Evolutionary conservation across 2,888 invertebrate genomes (phyloP), one percentile per base, ranked within the genome.

Genomic region (Nesidiocoris tenuis): DNA sequence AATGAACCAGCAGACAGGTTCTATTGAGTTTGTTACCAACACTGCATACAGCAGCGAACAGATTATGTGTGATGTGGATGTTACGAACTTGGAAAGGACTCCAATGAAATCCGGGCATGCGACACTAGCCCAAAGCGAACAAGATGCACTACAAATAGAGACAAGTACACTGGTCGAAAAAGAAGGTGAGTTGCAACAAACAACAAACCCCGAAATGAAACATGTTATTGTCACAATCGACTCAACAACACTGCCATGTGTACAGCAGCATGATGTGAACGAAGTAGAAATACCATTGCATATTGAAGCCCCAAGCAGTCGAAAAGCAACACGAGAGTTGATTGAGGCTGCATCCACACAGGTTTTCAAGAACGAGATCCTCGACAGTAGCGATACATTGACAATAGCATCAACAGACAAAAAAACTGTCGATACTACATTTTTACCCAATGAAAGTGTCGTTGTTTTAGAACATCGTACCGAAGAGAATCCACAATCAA

Each of bases 371-470:
- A 78, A 75, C 59, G 77, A 77, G 61, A 71, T 76, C 18, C 66
- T 78, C 21, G 78, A 78, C 67, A 78, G 75, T 64, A 78, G 78
- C 54, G 75, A 59, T 16, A 57, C 61, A 68, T 72, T 77, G 19
- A 22, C 57, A 22, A 25, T 76, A 17, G 56, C 23, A 57, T 82
- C 85, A 54, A 81, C 84, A 12, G 84, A 85, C 72, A 83, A 83
- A 63, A 88, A 88, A 81, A 86, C 82, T 61, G 92, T 91, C 1
- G 86, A 84, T 67, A 80, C 91, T 3, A 86, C 87, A 76, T 82
- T 91, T 59, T 85, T 87, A 77, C 88, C 90, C 81, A 87, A 88
- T 80, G 86, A 88, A 78, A 88, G 91, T 67, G 83, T 88, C 72
- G 84, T 87, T 65, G 87, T 87, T 75, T 84, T 83, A 75, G 88